phyloP scores from a whole-genome alignment of 1,140 invertebrate genomes.

The Scaptodrosophila lebanonensis region DNA sequence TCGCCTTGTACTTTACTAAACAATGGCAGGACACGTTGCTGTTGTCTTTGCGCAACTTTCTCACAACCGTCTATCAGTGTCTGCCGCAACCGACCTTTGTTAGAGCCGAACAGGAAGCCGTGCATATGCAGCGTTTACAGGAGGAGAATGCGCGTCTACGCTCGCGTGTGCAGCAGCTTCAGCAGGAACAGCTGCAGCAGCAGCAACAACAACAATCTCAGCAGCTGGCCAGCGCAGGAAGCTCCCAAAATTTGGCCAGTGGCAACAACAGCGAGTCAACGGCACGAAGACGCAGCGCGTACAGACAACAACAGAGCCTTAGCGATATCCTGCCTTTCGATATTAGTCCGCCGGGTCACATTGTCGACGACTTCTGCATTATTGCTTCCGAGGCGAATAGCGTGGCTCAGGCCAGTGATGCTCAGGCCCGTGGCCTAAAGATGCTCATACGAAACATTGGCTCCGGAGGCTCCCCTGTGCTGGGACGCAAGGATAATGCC shows the following conservation, averaged over 20 bases:
- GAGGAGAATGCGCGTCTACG: slow-evolving; percentile 89
- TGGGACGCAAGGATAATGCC: slow-evolving; percentile 82
- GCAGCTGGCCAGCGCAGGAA: slow-evolving; percentile 2
- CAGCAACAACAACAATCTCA: slow-evolving; percentile 19
- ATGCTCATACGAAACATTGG: slow-evolving; percentile 88
- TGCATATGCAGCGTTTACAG: slow-evolving; percentile 86
- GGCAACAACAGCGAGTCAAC: slow-evolving; percentile 49
- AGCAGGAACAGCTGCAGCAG: slow-evolving; percentile 63
- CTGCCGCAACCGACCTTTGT: slow-evolving; percentile 90
- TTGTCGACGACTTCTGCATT: slow-evolving; percentile 95
- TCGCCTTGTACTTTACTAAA: slow-evolving; percentile 92
- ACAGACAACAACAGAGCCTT: slow-evolving; percentile 78
- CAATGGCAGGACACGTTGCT: slow-evolving; percentile 97
- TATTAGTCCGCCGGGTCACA: slow-evolving; percentile 83
- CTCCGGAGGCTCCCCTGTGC: slow-evolving; percentile 86
- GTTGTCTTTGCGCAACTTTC: slow-evolving; percentile 95
- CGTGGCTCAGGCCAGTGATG: slow-evolving; percentile 77
- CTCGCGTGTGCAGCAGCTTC: slow-evolving; percentile 77
- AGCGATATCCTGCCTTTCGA: slow-evolving; percentile 80
- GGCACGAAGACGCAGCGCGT: slow-evolving; percentile 78
- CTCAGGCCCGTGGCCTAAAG: slow-evolving; percentile 84
- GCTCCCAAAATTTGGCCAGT: slow-evolving; percentile 45
- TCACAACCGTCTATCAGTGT: slow-evolving; percentile 92
- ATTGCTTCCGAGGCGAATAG: slow-evolving; percentile 86
- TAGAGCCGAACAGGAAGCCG: slow-evolving; percentile 90